A percentile compares a stretch with the other conserved stretches of the same genome.
Conservation (phyloP, 2,113 vertebrate species). For the Periophthalmus modestus region DNA sequence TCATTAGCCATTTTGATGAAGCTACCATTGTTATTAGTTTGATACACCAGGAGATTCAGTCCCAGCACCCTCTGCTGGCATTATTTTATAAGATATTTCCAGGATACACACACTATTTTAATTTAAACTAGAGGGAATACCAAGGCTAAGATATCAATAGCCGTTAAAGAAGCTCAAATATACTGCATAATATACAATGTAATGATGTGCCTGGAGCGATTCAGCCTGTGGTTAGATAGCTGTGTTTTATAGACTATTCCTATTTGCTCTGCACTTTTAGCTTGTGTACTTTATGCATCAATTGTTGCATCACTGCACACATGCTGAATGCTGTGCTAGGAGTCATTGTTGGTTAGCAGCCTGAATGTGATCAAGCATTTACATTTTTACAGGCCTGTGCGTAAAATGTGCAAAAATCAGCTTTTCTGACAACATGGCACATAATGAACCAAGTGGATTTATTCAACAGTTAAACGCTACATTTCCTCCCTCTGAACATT, state of each 20-base stretch:
- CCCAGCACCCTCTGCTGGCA: too few relatives aligned
- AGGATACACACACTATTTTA: background rate
- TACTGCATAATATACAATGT: constrained; percentile 3
- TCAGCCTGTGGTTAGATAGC: background rate
- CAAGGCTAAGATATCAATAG: background rate
- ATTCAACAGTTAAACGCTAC: background rate
- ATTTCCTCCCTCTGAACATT: background rate
- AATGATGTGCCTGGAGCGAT: constrained; percentile 11
- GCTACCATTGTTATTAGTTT: too few relatives aligned
- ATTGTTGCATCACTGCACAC: constrained; percentile 6
- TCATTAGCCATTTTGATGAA: background rate
- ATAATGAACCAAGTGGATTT: background rate
- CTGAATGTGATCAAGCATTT: constrained; percentile 8
- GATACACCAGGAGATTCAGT: too few relatives aligned
- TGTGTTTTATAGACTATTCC: background rate
- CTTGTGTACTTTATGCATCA: background rate
- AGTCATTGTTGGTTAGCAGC: background rate
- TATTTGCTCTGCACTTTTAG: background rate
- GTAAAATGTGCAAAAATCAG: constrained; percentile 10
- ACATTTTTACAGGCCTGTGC: constrained; percentile 9
- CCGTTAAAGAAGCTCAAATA: background rate
- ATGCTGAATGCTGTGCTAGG: background rate
- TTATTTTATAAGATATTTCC: background rate
- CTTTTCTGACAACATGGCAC: constrained; percentile 2
- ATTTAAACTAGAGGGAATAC: background rate